Percentiles rank a stretch among this genome's conserved stretches.
Conservation (phyloP, 2,888 invertebrate species). For the Dromius quadrimaculatus region DNA sequence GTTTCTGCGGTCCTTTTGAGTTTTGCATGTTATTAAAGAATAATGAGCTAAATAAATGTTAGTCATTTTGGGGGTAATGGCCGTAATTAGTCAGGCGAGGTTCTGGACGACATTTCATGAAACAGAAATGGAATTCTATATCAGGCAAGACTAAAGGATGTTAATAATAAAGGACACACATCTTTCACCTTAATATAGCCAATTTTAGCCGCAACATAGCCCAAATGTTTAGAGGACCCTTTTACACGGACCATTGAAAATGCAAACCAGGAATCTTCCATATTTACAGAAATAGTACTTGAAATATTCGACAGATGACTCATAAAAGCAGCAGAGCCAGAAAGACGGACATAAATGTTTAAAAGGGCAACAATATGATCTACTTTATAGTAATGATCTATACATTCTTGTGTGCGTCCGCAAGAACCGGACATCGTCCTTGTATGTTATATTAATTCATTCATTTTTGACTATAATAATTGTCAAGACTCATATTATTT, state of each 20-base stretch:
- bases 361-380: no score
- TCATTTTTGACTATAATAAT: no score
- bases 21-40: constrained; percentile 49
- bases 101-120: not conserved
- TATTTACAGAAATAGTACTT: no score
- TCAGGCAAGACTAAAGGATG: constrained; percentile 1
- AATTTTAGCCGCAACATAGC: not conserved
- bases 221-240: not conserved
- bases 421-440: no score
- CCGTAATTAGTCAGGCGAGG: constrained; percentile 21
- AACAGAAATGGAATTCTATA: constrained; percentile 34
- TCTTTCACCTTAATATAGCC: constrained; percentile 12
- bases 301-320: no score
- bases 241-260: not conserved
- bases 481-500: no score
- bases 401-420: no score
- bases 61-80: constrained; percentile 36
- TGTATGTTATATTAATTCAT: no score
- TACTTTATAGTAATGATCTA: no score
- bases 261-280: no score
- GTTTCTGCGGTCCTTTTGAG: constrained; percentile 22
- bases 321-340: no score
- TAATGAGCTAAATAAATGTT: constrained; percentile 50
- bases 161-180: not conserved
- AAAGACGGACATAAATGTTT: no score